Base-by-base conservation (phyloP, 2,113 vertebrate genomes). In the Oenanthe melanoleuca region DNA sequence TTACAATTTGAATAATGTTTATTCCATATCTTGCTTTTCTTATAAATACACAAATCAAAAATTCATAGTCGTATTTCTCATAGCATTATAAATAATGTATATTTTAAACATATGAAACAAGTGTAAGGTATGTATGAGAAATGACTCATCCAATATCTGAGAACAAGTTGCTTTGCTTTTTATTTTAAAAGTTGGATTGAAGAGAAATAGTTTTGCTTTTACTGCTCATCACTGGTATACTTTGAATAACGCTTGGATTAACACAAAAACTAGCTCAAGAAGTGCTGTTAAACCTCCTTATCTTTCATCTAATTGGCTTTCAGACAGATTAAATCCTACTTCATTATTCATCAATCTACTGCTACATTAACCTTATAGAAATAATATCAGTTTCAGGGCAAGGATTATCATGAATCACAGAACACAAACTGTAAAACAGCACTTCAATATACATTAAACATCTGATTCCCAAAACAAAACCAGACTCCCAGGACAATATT, bases 91-190 rank as follows among this genome's bases (percentile, higher is more conserved):
- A 75, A 70, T 70, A 95, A 92, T 31, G 15, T 80, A 77, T 93
- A 63, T 49, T 75, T 94, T 55, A 97, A 96, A 87, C n/a, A 60
- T 78, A 69, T 34, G 94, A 85, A 95, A 93, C 44, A 95, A 85
- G 17, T 75, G 23, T 92, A 86, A 96, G 74, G 18, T 64, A 16
- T 63, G 23, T 55, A 25, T 82, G 80, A 95, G 88, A 94, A 94
- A 91, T 34, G 0, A 78, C 28, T n/a, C 23, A 80, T 40, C 4
- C 72, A 66, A 40, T 24, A 71, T 24, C 19, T 55, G 70, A 47
- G 29, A 34, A 69, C 12, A 2, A 1, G 4, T 86, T 91, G 17
- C 29, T 49, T 80, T 70, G 10, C 18, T 50, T 60, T 44, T 84
- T 2, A 7, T 28, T 89, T 73, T 37, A 81, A 64, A 49, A 50